Evolutionary conservation across 2,888 invertebrate genomes (phyloP), one percentile per base, ranked within the genome.

Genomic region (Pyrrhosoma nymphula): DNA sequence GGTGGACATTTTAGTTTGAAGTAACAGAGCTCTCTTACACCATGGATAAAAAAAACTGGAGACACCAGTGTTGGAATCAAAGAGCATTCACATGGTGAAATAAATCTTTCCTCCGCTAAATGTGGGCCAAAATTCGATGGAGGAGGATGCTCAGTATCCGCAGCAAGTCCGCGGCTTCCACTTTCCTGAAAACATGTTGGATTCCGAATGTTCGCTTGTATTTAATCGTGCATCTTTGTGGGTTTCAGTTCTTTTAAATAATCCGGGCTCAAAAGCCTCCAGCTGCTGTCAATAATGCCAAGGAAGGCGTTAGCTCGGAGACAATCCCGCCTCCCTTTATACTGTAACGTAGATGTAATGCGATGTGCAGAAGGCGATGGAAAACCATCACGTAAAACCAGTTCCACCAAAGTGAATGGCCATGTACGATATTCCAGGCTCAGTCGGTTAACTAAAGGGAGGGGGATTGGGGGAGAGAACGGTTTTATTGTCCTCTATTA

Each of bases 401-500:
- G 30, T 30, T 35, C 2, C 69, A 26, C n/a, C 12, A 26, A 26
- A n/a, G 69, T 26, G 35, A 82, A 82, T 82, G 82, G 35, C 82
- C 82, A 35, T 35, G 82, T 82, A 26, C 35, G 82, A 35, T 82
- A 82, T 16, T 35, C 30, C 18, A 10, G 82, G 82, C 82, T 35
- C 35, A 35, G 82, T 82, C 82, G 35, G 82, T 82, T 16, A 35
- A 82, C 82, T 69, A n/a, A n/a, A n/a, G n/a, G n/a, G 30, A 4
- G 35, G 30, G 16, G 82, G 26, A 26, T 2, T 2, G 0, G 35
- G 82, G 35, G 60, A 10, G 60, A 8, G 60, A 14, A 4, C 82
- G n/a, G 35, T 82, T 30, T 82, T 82, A 82, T 30, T 82, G 82
- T 82, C 82, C 82, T 18, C 82, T 82, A 82, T 82, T 82, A 82